Conservation (phyloP, 2,797 vertebrate genomes). For the Myotis findleyi region DNA sequence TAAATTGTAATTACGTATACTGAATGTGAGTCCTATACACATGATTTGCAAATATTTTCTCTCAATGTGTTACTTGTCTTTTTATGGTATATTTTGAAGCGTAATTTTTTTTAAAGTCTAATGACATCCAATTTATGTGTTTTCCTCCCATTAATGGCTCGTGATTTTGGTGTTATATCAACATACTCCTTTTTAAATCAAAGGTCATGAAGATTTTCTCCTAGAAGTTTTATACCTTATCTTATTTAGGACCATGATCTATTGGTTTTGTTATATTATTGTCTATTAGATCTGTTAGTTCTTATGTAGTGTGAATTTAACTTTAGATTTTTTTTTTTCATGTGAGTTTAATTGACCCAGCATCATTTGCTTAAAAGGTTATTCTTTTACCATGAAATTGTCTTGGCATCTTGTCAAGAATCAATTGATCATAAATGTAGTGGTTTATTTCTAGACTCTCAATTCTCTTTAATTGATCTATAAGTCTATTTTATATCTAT, state of each 20-base stretch:
- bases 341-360: neutral
- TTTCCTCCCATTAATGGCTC: neutral
- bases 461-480: constrained; percentile 9
- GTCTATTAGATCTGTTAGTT: neutral
- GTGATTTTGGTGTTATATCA: neutral
- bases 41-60: constrained; percentile 14
- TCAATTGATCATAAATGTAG: constrained; percentile 33
- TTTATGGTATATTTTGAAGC: constrained; percentile 33
- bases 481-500: neutral
- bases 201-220: constrained; percentile 30
- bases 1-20: neutral
- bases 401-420: constrained; percentile 30
- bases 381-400: neutral
- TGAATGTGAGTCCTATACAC: neutral
- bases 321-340: constrained; percentile 43
- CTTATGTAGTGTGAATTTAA: constrained; percentile 30
- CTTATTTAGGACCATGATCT: constrained; percentile 12
- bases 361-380: constrained; percentile 45
- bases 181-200: neutral
- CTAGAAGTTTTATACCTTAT: constrained; percentile 10
- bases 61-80: neutral
- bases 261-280: neutral
- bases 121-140: neutral
- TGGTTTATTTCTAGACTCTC: constrained; percentile 34
- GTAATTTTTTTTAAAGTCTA: neutral